Evolutionary conservation across 2,113 vertebrate species (phyloP).

Genomic region (Puffinus mauretanicus): DNA sequence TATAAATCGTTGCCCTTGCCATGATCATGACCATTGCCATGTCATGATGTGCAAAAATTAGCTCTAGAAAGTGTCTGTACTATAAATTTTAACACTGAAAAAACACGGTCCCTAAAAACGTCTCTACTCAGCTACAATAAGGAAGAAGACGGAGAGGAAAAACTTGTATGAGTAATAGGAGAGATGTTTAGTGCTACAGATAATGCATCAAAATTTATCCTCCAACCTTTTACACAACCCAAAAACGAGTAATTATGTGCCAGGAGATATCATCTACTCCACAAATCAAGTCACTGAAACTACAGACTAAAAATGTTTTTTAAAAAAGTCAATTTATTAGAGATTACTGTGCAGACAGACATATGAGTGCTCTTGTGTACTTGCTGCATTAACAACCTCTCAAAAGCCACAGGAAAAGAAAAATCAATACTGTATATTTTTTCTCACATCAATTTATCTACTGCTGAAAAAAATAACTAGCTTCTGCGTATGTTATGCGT

Average conservation of each 20-base stretch:
- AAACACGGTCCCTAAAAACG: not conserved
- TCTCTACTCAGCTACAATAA: not conserved
- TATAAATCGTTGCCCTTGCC: not conserved
- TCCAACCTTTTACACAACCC: constrained; percentile 4
- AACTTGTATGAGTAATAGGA: constrained; percentile 2
- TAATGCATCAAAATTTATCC: constrained; percentile 38
- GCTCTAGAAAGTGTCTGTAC: not conserved
- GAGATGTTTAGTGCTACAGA: not conserved
- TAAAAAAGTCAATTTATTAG: constrained; percentile 58
- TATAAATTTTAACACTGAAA: not conserved
- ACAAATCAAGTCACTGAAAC: constrained; percentile 47
- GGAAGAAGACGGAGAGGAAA: not conserved
- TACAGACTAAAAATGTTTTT: constrained; percentile 14
- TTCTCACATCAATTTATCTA: constrained; percentile 43
- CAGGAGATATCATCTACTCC: constrained; percentile 45
- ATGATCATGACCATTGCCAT: not conserved
- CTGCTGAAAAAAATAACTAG: not conserved
- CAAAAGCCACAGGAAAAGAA: constrained; percentile 47
- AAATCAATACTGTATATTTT: constrained; percentile 48
- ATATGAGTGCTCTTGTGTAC: not conserved
- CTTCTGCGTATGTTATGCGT: not conserved
- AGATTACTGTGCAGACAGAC: constrained; percentile 45
- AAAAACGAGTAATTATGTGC: constrained; percentile 51
- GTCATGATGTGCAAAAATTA: not conserved
- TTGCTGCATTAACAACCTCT: constrained; percentile 54